Evolutionary conservation across 2,797 vertebrate genomes (phyloP).

Genomic region (Linurgus olivaceus): DNA sequence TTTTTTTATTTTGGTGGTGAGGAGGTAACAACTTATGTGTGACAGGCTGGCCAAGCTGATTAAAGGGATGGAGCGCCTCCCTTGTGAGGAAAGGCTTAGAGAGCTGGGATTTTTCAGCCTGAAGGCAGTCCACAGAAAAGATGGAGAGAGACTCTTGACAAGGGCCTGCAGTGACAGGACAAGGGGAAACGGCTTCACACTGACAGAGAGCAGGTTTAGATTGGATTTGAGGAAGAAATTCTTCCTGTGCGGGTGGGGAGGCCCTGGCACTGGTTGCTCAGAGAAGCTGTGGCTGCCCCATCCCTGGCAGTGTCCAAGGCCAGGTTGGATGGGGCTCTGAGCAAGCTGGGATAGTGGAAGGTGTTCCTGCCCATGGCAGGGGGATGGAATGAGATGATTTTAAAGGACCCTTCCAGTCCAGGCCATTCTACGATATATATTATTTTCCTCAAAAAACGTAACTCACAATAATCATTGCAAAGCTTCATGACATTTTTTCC

Average conservation of each 20-base stretch:
- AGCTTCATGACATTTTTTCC: neutral
- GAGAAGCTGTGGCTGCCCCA: neutral
- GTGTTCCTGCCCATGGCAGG: neutral
- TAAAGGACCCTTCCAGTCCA: neutral
- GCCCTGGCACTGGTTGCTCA: neutral
- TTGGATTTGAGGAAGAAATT: rapidly evolving
- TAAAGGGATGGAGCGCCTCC: neutral
- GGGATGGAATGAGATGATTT: rapidly evolving
- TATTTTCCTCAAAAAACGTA: neutral
- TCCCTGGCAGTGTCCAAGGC: neutral
- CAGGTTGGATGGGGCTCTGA: neutral
- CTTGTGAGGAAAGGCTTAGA: neutral
- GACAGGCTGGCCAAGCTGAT: neutral
- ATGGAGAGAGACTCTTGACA: neutral
- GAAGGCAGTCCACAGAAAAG: neutral
- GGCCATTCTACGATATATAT: neutral
- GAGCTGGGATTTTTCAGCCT: neutral
- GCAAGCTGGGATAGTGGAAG: rapidly evolving
- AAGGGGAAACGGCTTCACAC: neutral
- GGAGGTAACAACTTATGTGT: neutral
- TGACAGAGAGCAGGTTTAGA: rapidly evolving
- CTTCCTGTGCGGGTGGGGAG: rapidly evolving
- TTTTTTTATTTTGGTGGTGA: neutral
- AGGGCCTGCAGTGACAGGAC: neutral
- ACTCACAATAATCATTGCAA: neutral